Conservation (phyloP, 2,797 vertebrate species). For the Neostethus bicornis region DNA sequence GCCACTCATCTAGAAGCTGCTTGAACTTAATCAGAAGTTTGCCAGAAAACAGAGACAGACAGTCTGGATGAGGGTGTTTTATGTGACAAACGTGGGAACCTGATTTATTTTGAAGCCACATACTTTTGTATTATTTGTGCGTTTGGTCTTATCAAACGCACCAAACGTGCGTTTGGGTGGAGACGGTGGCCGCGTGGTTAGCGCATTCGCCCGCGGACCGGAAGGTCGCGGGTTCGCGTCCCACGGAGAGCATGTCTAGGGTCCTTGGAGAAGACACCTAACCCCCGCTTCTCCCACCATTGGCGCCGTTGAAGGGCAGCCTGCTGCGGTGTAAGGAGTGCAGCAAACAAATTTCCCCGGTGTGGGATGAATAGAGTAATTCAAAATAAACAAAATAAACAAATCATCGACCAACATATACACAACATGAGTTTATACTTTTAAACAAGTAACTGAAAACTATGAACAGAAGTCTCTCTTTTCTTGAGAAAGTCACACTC, state of each 20-base stretch:
- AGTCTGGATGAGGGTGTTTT: not conserved
- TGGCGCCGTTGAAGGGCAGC: no score
- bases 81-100: constrained; percentile 17
- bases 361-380: no score
- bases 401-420: constrained; percentile 7
- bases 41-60: constrained; percentile 28
- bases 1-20: constrained; percentile 34
- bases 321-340: no score
- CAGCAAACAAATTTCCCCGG: no score
- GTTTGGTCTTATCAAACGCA: not conserved
- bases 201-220: no score
- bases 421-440: constrained; percentile 2
- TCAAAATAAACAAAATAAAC: no score
- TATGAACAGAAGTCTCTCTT: not conserved
- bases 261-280: no score
- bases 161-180: no score
- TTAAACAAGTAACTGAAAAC: not conserved
- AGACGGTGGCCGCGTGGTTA: no score
- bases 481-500: not conserved
- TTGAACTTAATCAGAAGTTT: constrained; percentile 55
- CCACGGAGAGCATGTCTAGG: no score
- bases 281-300: no score
- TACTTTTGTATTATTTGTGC: constrained; percentile 10
- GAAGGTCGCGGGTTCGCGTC: no score
- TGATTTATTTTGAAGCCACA: constrained; percentile 16